phyloP scores from a whole-genome alignment of 2,888 invertebrate species.

The Eudasyphora cyanicolor region DNA sequence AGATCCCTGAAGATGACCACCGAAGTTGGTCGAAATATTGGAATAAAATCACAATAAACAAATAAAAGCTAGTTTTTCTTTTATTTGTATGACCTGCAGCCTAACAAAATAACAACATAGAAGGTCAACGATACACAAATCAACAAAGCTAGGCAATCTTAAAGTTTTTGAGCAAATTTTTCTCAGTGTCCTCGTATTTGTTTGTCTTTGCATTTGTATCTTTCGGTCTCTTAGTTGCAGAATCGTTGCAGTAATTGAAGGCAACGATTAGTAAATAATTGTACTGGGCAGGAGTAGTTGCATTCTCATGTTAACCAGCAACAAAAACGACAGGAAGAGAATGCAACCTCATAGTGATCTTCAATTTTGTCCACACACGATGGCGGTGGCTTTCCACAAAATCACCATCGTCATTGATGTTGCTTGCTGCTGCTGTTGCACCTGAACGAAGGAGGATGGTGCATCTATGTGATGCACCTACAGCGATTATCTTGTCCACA shows the following conservation, averaged over 20 bases:
- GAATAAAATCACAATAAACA: too few relatives aligned
- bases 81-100: too few relatives aligned
- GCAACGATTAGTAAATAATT: constrained; percentile 47
- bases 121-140: too few relatives aligned
- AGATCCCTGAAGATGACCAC: too few relatives aligned
- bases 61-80: too few relatives aligned
- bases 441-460: too few relatives aligned
- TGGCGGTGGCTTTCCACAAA: neutral
- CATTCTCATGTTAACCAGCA: neutral
- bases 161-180: too few relatives aligned
- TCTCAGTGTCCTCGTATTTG: too few relatives aligned
- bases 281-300: too few relatives aligned
- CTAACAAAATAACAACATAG: too few relatives aligned
- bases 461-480: neutral
- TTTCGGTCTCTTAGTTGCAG: constrained; percentile 1
- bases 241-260: constrained; percentile 62
- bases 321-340: neutral
- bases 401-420: neutral
- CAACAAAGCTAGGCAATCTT: too few relatives aligned
- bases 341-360: neutral
- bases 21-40: too few relatives aligned
- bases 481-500: neutral
- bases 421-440: neutral
- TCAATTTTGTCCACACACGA: neutral
- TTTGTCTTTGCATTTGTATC: constrained; percentile 3